These are phyloP conservation scores for Ageneiosus marmoratus DNA, from an alignment of 2,113 vertebrate species.

Conservation along the genomic window DNA sequence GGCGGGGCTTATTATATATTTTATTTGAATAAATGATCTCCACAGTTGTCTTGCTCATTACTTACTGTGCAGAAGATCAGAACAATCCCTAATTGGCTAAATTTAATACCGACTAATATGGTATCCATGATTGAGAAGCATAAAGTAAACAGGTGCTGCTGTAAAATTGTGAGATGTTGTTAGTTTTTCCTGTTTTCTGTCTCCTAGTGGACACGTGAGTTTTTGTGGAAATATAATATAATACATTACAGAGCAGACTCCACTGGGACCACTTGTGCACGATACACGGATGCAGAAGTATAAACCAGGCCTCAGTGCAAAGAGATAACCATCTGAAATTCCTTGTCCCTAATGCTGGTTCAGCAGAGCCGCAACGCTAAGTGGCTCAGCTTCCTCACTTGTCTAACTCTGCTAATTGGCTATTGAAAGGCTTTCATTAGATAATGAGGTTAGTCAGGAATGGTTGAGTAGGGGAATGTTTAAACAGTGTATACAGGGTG, in stretches of 20 bases:
- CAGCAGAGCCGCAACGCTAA: not conserved
- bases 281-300: not conserved
- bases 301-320: not conserved
- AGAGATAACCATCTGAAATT: not conserved
- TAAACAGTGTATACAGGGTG: not conserved
- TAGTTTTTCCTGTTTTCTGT: not conserved
- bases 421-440: constrained; percentile 11
- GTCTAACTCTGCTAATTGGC: constrained; percentile 1
- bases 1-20: not conserved
- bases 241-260: not conserved
- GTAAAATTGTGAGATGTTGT: not conserved
- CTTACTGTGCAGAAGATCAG: not conserved
- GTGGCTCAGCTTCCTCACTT: not conserved
- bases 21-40: not conserved
- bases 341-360: not conserved
- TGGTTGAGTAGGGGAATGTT: not conserved
- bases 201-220: not conserved
- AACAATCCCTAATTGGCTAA: not conserved
- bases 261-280: not conserved
- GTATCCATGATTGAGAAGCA: not conserved
- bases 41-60: not conserved
- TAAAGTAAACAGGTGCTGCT: not conserved
- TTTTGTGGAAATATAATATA: no score
- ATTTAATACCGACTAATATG: not conserved
- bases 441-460: constrained; percentile 20